A percentile compares a stretch with the other conserved stretches of the same genome.
phyloP scores from a whole-genome alignment of 2,113 vertebrate species.

The Galbula dea region DNA sequence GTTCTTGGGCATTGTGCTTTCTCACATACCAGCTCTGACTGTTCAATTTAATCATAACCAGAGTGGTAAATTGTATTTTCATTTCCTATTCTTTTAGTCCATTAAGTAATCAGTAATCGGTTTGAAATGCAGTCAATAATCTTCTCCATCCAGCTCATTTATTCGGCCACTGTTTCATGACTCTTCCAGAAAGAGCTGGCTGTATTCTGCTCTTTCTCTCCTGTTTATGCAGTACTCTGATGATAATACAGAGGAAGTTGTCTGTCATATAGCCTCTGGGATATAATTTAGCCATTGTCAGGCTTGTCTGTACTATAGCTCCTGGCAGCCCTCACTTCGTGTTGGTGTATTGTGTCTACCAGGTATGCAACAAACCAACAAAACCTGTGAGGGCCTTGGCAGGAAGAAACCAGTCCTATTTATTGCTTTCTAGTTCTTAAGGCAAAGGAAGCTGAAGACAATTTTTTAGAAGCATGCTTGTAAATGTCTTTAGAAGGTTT shows the following conservation, averaged over 20 bases:
- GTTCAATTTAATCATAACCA: not conserved
- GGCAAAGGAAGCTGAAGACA: not conserved
- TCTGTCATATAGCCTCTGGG: not conserved
- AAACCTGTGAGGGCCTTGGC: not conserved
- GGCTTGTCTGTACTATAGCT: not conserved
- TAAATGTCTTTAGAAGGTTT: not conserved
- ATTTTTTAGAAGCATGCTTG: not conserved
- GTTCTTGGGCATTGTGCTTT: not conserved
- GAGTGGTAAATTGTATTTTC: not conserved
- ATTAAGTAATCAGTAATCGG: not conserved
- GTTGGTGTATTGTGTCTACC: not conserved
- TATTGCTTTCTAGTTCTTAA: not conserved
- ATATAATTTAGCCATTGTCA: not conserved
- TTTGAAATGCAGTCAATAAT: not conserved
- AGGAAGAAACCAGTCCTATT: not conserved
- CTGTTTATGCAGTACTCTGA: not conserved
- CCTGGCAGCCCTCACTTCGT: fast-evolving
- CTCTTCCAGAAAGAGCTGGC: not conserved
- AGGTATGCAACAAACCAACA: not conserved
- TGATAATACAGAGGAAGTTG: not conserved
- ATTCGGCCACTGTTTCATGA: fast-evolving
- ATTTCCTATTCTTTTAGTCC: not conserved
- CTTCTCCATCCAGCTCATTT: not conserved
- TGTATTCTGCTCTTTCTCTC: not conserved
- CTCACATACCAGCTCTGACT: not conserved